Conservation (phyloP, 2,113 vertebrate species). For the Melozone crissalis region DNA sequence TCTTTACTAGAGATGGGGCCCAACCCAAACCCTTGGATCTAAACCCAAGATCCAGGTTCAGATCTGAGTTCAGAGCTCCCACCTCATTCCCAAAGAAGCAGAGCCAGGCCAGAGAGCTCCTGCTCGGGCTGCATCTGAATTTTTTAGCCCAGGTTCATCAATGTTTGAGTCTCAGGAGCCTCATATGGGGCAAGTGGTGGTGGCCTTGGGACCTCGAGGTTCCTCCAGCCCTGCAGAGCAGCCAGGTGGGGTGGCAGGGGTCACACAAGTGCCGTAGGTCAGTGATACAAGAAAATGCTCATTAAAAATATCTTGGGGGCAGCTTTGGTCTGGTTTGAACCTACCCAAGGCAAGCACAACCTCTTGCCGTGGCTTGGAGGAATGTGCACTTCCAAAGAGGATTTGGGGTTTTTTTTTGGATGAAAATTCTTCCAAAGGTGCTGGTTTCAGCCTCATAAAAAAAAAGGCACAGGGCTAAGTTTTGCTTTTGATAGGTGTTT, state of each 20-base stretch:
- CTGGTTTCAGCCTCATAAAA: not conserved
- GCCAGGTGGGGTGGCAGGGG: not conserved
- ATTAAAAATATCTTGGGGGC: not conserved
- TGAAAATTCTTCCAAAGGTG: not conserved
- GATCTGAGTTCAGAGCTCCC: constrained; percentile 24
- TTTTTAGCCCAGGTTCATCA: not conserved
- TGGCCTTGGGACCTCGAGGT: not conserved
- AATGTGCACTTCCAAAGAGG: accelerated
- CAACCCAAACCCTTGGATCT: constrained; percentile 49
- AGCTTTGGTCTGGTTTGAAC: not conserved
- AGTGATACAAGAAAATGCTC: not conserved
- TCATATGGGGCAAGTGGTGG: not conserved
- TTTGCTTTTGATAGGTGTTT: not conserved
- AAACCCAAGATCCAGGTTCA: constrained; percentile 41
- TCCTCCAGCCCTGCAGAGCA: not conserved
- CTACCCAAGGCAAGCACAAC: not conserved
- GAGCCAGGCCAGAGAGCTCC: not conserved
- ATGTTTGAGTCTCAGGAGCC: not conserved
- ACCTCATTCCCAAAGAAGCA: not conserved
- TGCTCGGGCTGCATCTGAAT: not conserved
- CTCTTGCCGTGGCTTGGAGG: not conserved
- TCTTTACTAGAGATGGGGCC: constrained; percentile 44
- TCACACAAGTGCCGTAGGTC: not conserved
- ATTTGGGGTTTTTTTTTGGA: not conserved
- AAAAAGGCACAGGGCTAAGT: not conserved